Evolutionary conservation across 2,888 invertebrate species (phyloP).

Genomic region (Lydus trimaculatus): DNA sequence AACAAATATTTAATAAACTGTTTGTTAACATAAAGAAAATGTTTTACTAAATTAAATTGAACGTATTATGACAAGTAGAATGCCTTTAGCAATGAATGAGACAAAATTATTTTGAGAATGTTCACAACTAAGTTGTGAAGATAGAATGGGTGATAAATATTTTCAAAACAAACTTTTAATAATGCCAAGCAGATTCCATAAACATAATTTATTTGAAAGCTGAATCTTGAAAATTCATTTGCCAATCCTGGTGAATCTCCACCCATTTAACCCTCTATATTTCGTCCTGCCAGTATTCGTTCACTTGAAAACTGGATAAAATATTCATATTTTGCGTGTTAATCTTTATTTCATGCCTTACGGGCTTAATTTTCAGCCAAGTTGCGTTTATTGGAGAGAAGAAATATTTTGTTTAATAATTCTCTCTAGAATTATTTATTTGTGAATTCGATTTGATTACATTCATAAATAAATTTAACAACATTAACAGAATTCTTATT

Average conservation of each 20-base stretch:
- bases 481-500: not conserved
- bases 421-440: not conserved
- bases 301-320: not conserved
- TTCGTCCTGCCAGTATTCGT: not conserved
- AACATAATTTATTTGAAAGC: conserved; percentile 7
- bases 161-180: conserved; percentile 10
- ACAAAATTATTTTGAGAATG: not conserved
- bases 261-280: not conserved
- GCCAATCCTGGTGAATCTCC: not conserved
- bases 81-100: not conserved
- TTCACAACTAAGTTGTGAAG: not conserved
- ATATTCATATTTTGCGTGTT: not conserved
- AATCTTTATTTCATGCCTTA: not conserved
- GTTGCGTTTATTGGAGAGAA: not conserved
- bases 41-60: not conserved
- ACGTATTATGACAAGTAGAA: not conserved
- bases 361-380: not conserved
- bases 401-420: not conserved
- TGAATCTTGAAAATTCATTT: conserved; percentile 4
- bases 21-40: not conserved
- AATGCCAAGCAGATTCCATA: conserved; percentile 10
- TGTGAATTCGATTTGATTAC: not conserved
- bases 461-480: not conserved
- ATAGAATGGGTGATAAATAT: conserved; percentile 5
- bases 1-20: not conserved